Conservation (phyloP, 1,140 invertebrate genomes). For the Heliconius hewitsoni region DNA sequence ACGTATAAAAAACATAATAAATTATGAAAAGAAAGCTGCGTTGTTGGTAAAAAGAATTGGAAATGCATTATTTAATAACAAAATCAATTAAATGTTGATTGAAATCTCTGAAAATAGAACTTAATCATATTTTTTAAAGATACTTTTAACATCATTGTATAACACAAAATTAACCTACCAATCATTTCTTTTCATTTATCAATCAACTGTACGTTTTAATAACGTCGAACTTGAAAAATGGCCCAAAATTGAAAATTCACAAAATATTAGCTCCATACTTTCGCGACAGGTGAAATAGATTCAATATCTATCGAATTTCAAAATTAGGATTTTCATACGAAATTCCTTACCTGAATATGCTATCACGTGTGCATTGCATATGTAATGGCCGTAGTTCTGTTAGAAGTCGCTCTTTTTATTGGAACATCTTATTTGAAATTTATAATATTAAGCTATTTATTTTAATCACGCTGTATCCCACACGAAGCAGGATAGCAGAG, state of each 20-base stretch:
- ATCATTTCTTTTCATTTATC: background rate
- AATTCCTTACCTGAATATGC: conserved; percentile 6
- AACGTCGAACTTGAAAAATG: background rate
- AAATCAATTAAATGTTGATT: background rate
- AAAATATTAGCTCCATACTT: conserved; percentile 12
- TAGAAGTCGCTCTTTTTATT: background rate
- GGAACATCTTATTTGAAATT: background rate
- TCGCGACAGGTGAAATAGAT: conserved; percentile 12
- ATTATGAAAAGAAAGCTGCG: no score
- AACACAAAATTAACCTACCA: background rate
- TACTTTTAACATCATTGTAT: no score
- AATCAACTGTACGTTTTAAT: background rate
- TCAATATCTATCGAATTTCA: conserved; percentile 14
- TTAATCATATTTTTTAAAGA: no score
- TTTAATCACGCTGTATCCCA: no score
- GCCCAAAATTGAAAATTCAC: conserved; percentile 1
- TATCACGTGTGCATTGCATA: conserved; percentile 6
- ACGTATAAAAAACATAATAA: no score
- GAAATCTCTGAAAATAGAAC: background rate
- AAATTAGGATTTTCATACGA: conserved; percentile 7
- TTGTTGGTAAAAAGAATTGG: no score
- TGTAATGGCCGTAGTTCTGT: background rate
- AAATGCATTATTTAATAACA: background rate
- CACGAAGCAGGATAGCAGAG: no score
- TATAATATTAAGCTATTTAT: no score